Evolutionary conservation across 37 sponge, comb jelly and placozoan genomes (phyloP).

Genomic region (Tethya wilhelma): DNA sequence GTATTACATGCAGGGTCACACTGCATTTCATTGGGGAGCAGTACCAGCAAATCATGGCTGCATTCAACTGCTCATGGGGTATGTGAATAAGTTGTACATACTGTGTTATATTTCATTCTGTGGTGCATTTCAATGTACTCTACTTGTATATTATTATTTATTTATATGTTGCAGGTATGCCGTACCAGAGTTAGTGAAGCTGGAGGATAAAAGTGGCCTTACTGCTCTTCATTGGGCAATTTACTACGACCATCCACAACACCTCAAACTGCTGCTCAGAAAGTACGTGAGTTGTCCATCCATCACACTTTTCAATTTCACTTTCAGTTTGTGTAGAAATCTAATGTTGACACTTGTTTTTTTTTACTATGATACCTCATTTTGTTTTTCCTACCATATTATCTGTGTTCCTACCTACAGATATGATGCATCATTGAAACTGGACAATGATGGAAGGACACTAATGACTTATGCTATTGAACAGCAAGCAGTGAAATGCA

Average conservation of each 20-base stretch:
- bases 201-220: conserved; percentile 45
- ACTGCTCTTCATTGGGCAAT: conserved; percentile 82
- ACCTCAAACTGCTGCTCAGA: conserved; percentile 42
- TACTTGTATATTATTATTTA: too few relatives aligned
- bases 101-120: too few relatives aligned
- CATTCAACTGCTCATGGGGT: conserved; percentile 60
- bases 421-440: not conserved
- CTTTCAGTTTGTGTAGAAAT: too few relatives aligned
- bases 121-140: too few relatives aligned
- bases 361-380: not conserved
- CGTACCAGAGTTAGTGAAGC: conserved; percentile 19
- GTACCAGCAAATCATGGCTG: conserved; percentile 41
- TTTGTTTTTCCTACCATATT: too few relatives aligned
- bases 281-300: not conserved
- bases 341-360: not conserved
- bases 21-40: conserved; percentile 65
- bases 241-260: conserved; percentile 39
- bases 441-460: conserved; percentile 48
- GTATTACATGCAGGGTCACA: conserved; percentile 51
- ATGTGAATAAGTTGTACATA: too few relatives aligned
- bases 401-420: too few relatives aligned
- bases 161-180: conserved; percentile 7
- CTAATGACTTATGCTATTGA: conserved; percentile 54
- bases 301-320: not conserved
- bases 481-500: conserved; percentile 5